Base-by-base conservation (phyloP, 2,888 invertebrate species). In the Chrysodeixis includens region DNA sequence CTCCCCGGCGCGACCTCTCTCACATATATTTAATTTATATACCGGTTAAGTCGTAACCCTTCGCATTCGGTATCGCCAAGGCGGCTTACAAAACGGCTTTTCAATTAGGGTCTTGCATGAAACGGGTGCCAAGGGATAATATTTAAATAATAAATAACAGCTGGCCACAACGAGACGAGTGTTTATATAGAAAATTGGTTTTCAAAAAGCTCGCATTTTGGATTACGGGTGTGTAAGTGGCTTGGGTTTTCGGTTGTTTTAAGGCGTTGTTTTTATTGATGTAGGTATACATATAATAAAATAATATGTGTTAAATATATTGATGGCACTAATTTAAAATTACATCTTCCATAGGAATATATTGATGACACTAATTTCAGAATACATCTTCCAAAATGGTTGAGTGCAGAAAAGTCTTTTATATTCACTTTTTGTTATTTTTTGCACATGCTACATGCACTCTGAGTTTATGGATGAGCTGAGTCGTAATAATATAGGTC, bases 141-240 rank as follows among this genome's bases (percentile, higher is more conserved):
- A 83, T 83, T 85, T 80, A 82, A 83, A 86, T 85, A 83, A 86
- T 84, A 87, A 85, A 87, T 85, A 85, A 74, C 71, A 66, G 64
- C 69, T 62, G 66, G 61, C 71, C 62, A 71, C 57, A 66, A 67
- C 63, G 58, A 71, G 80, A 81, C 78, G 80, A 82, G 69, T 82
- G 83, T 87, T 87, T 88, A 81, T 85, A 83, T 79, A 76, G 76
- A 81, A 88, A 85, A 88, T 87, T 85, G 83, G 76, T 86, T 86
- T 85, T 78, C 67, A 62, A 76, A 75, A 74, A 65, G 55, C 67
- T 54, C 65, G 63, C 54, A 56, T 62, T 59, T 66, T 54, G 66
- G 62, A 66, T 69, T 71, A 55, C 54, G 58, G 62, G 58, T 49
- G 67, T 62, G 54, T 14, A 44, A 56, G 18, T 60, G 32, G 55